phyloP scores from a whole-genome alignment of 37 sponge, comb jelly and placozoan genomes.

The Ianthella basta region DNA sequence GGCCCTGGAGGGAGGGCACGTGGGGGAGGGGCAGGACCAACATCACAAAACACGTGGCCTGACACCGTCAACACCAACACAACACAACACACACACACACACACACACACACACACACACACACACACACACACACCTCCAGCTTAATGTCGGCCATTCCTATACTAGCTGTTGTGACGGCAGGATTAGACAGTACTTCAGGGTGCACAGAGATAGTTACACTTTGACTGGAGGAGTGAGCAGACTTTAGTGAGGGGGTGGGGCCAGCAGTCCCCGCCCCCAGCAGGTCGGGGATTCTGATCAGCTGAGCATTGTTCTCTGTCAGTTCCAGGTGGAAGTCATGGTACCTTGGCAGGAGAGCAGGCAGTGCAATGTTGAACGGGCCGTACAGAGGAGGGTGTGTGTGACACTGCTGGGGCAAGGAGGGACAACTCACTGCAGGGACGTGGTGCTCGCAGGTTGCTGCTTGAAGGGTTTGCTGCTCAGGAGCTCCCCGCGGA shows the following conservation, averaged over 20 bases:
- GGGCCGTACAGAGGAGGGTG: too few species aligned
- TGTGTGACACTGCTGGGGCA: too few species aligned
- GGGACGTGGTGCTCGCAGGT: neutral
- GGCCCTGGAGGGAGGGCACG: conserved; percentile 12
- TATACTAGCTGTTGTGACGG: neutral
- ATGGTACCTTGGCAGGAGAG: conserved; percentile 15
- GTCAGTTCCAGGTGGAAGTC: conserved; percentile 57
- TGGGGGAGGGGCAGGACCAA: neutral
- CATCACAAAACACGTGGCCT: neutral
- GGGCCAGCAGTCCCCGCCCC: neutral
- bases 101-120: neutral
- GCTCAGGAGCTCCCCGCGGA: neutral
- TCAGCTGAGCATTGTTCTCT: conserved; percentile 27
- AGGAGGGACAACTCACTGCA: conserved; percentile 4
- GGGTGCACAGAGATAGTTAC: conserved; percentile 1
- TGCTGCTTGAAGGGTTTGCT: neutral
- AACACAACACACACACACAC: neutral
- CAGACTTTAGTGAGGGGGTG: neutral
- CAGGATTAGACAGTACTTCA: neutral
- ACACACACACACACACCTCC: conserved; percentile 4
- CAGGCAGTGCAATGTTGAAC: too few species aligned
- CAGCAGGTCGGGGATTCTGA: neutral
- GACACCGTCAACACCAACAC: neutral
- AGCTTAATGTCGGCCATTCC: neutral
- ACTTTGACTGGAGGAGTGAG: neutral